Percentiles rank a stretch among this genome's conserved stretches.
These are phyloP conservation scores for Chironomus striatipennis DNA, from an alignment of 1,140 invertebrate genomes.

Conservation along the genomic window DNA sequence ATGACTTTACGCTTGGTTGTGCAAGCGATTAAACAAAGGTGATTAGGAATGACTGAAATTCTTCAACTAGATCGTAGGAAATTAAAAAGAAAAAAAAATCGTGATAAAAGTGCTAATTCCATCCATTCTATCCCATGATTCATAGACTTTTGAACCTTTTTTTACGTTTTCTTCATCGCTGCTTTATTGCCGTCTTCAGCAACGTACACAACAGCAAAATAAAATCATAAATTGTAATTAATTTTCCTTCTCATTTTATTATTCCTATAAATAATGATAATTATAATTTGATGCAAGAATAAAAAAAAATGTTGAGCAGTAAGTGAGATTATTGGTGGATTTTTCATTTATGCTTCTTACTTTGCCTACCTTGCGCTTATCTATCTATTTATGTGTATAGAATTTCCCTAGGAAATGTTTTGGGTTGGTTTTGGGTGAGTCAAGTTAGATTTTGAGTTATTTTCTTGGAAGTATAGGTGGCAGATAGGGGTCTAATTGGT, in stretches of 20 bases:
- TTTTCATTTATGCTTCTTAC: background rate
- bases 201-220: background rate
- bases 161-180: too few species aligned
- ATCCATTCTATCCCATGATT: constrained; percentile 17
- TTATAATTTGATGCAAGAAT: constrained; percentile 8
- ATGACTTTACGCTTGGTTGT: constrained; percentile 11
- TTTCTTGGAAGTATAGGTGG: too few species aligned
- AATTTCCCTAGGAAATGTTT: too few species aligned
- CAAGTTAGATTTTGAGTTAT: too few species aligned
- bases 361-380: too few species aligned
- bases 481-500: too few species aligned
- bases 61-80: constrained; percentile 1
- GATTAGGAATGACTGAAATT: constrained; percentile 13
- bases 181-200: background rate
- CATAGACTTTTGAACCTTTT: constrained; percentile 8
- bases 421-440: too few species aligned
- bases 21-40: constrained; percentile 1
- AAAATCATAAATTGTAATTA: constrained; percentile 23
- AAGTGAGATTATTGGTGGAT: constrained; percentile 1
- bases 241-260: constrained; percentile 4
- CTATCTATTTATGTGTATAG: too few species aligned
- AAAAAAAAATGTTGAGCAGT: background rate
- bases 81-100: constrained; percentile 18
- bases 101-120: constrained; percentile 19
- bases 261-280: constrained; percentile 22